Conservation (phyloP, 2,888 invertebrate species). For the Tetragnatha montana region DNA sequence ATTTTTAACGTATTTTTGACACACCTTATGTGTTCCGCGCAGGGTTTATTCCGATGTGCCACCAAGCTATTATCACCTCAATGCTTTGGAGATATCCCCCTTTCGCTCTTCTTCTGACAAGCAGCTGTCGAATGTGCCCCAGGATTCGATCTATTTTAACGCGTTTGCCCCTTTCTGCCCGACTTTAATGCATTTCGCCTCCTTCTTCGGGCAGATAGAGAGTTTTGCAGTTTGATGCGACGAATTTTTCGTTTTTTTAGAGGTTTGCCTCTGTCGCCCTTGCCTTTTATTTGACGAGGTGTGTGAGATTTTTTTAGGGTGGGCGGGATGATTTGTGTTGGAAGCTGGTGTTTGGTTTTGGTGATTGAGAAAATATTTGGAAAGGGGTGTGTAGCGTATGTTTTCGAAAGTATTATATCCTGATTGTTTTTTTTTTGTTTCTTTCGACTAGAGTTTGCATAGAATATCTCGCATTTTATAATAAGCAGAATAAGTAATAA, state of each 20-base stretch:
- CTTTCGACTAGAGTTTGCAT: too few relatives aligned
- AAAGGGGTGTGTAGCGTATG: too few relatives aligned
- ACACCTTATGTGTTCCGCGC: too few relatives aligned
- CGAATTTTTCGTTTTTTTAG: not conserved
- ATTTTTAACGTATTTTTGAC: too few relatives aligned
- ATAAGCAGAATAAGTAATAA: too few relatives aligned
- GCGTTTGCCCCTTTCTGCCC: slow-evolving; percentile 16
- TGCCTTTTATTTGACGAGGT: not conserved
- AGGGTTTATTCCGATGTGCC: too few relatives aligned
- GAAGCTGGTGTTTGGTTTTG: too few relatives aligned
- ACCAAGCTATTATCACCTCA: too few relatives aligned
- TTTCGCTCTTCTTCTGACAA: slow-evolving; percentile 32
- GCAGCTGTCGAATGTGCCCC: slow-evolving; percentile 48
- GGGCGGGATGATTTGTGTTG: not conserved
- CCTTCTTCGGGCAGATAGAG: not conserved
- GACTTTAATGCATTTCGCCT: slow-evolving; percentile 13
- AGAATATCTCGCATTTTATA: too few relatives aligned
- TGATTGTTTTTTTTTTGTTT: too few relatives aligned
- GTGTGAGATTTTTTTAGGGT: not conserved
- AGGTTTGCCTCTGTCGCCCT: not conserved
- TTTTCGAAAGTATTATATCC: too few relatives aligned
- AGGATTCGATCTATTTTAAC: slow-evolving; percentile 57
- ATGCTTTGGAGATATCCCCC: not conserved
- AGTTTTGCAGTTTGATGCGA: not conserved
- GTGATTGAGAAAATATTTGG: too few relatives aligned